Conservation (phyloP, 2,888 invertebrate genomes). For the Acronicta alni region DNA sequence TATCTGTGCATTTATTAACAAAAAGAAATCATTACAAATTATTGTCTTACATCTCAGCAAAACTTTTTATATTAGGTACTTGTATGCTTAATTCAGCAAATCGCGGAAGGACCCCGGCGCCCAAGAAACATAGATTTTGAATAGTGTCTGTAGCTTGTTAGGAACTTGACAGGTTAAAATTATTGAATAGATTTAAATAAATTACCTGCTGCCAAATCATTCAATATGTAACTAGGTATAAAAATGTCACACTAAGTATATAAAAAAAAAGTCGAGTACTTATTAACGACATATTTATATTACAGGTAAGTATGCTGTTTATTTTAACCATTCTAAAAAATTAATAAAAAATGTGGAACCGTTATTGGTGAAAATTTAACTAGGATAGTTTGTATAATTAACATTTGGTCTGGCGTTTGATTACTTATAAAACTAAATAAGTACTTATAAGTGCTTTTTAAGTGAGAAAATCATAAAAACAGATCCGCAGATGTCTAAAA, state of each 20-base stretch:
- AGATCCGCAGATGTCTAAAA: constrained; percentile 14
- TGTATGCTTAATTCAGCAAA: no score
- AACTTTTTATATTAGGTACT: no score
- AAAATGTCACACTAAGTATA: constrained; percentile 12
- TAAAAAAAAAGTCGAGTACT: constrained; percentile 10
- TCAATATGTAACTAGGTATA: background rate
- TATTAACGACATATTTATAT: background rate
- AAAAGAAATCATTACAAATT: no score
- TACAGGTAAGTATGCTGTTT: background rate
- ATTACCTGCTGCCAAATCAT: background rate
- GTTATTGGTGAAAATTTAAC: background rate
- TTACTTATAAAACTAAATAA: background rate
- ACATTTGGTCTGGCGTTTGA: background rate
- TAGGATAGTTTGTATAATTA: background rate
- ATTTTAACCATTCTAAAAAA: no score
- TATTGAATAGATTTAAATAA: background rate
- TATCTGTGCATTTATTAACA: no score
- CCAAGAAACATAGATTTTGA: no score
- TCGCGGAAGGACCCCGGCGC: no score
- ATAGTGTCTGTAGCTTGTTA: no score
- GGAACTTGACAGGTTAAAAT: no score
- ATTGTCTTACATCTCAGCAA: no score
- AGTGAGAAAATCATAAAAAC: constrained; percentile 3
- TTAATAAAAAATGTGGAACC: no score
- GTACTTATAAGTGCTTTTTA: background rate